These are phyloP conservation scores for Gobio gobio DNA, from an alignment of 2,113 vertebrate species.

Conservation along the genomic window DNA sequence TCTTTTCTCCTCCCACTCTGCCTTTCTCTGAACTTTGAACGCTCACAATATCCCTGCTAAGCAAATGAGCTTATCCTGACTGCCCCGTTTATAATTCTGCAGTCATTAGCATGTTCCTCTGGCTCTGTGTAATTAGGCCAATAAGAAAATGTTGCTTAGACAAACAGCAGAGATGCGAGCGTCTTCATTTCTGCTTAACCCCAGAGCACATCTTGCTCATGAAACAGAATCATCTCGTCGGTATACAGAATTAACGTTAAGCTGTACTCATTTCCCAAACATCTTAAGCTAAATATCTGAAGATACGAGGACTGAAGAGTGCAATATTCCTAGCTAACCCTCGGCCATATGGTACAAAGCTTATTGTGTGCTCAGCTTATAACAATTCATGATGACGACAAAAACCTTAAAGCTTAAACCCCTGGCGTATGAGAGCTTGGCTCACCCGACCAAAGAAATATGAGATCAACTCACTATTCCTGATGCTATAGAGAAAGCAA, in stretches of 20 bases:
- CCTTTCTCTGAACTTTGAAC: conserved; percentile 54
- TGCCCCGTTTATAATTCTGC: conserved; percentile 45
- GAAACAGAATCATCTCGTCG: background rate
- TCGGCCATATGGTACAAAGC: conserved; percentile 21
- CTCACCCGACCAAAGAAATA: conserved; percentile 40
- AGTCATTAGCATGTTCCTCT: conserved; percentile 37
- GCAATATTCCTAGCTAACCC: background rate
- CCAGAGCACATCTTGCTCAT: background rate
- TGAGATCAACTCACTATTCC: conserved; percentile 29
- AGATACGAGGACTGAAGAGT: background rate
- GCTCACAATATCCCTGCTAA: conserved; percentile 55
- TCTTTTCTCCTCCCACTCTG: conserved; percentile 6
- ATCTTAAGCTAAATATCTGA: too few species aligned
- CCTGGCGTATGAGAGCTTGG: conserved; percentile 59
- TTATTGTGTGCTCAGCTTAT: conserved; percentile 73
- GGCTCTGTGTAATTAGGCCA: conserved; percentile 9
- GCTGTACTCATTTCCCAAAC: background rate
- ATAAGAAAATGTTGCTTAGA: conserved; percentile 6
- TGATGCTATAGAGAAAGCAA: conserved; percentile 43
- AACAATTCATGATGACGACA: conserved; percentile 65
- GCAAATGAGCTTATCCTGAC: conserved; percentile 53
- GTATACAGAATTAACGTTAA: background rate
- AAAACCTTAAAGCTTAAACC: conserved; percentile 55
- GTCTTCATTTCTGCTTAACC: background rate
- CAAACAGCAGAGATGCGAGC: background rate